These are phyloP conservation scores for Allophyes oxyacanthae DNA, from an alignment of 2,888 invertebrate genomes.

Conservation along the genomic window DNA sequence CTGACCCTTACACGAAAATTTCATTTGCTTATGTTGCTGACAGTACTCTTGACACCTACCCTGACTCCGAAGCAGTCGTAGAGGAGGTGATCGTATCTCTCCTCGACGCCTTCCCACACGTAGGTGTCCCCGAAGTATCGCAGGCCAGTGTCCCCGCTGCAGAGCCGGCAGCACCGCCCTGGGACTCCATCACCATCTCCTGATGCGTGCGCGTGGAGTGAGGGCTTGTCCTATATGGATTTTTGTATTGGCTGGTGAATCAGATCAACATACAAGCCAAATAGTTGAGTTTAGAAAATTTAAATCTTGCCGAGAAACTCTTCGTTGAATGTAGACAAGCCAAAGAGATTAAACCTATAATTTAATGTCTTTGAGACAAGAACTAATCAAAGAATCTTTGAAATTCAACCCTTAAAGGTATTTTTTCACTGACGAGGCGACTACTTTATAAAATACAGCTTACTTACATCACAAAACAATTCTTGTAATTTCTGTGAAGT, in stretches of 20 bases:
- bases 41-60: slow-evolving; percentile 57
- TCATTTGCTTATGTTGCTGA: too few relatives aligned
- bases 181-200: slow-evolving; percentile 61
- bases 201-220: slow-evolving; percentile 60
- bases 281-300: too few relatives aligned
- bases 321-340: too few relatives aligned
- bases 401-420: too few relatives aligned
- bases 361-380: too few relatives aligned
- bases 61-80: slow-evolving; percentile 69
- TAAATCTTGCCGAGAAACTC: too few relatives aligned
- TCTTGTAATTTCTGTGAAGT: slow-evolving; percentile 59
- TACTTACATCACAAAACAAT: slow-evolving; percentile 45
- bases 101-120: slow-evolving; percentile 65
- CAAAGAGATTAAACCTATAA: too few relatives aligned
- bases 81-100: slow-evolving; percentile 67
- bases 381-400: too few relatives aligned
- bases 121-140: slow-evolving; percentile 62
- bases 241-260: too few relatives aligned
- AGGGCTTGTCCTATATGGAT: slow-evolving; percentile 54
- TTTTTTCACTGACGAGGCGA: too few relatives aligned
- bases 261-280: too few relatives aligned
- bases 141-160: slow-evolving; percentile 64
- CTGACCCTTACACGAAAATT: too few relatives aligned
- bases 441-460: neutral
- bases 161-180: slow-evolving; percentile 65